Base-by-base conservation (phyloP, 2,797 vertebrate species). In the Anguilla anguilla region DNA sequence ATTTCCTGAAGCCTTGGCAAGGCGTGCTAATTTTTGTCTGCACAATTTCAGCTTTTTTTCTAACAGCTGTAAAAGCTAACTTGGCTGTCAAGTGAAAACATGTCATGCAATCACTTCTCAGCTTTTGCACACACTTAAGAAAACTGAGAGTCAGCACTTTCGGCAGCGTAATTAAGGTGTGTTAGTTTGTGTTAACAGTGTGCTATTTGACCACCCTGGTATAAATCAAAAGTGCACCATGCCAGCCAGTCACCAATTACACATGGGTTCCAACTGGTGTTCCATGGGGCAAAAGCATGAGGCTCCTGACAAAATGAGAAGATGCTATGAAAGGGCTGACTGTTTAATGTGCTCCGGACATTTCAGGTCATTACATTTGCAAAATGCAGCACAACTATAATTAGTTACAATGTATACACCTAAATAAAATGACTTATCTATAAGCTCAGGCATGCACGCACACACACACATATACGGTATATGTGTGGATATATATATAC, bases 171-270 rank as follows among this genome's bases (percentile, higher is more conserved):
- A 77, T 88, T 85, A 77, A 53, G 87, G 35, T 51, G 72, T 72
- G 67, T 87, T 87, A 74, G 87, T 85, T 87, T 85, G 55, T 77
- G 51, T 61, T 88, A 77, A 77, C 51, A 49, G 51, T 59, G 39
- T 28, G 69, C 57, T 39, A 72, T 43, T 59, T 79, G 17, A 69
- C 46, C 59, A 46, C 39, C 51, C 25, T 79, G 83, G 83, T 43
- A 22, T 51, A 46, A 64, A 85, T 85, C 83, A 85, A 64, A 51
- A 53, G 43, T 86, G 0, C 25, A 25, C 83, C 53, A 6, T 13
- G 28, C 43, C 28, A 83, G 39, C 43, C 81, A 72, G 35, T 35
- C 13, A 51, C 61, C 43, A 17, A 22, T 6, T 9, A 49, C 10
- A 53, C 31, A 77, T 46, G 22, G 28, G 67, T 10, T 31, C 39